phyloP scores from a whole-genome alignment of 2,888 invertebrate species.

The Eurois occulta region DNA sequence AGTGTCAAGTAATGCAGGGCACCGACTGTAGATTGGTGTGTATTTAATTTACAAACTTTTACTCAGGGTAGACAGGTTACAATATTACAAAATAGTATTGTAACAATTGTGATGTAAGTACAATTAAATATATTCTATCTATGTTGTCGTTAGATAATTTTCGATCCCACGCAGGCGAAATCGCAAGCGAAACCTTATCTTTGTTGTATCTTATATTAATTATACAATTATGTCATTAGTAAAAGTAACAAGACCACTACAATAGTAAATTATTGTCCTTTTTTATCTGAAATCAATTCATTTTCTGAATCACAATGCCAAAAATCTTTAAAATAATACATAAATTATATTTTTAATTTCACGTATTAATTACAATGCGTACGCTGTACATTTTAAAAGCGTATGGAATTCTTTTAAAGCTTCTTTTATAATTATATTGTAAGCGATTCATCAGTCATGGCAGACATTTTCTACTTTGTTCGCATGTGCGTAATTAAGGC shows the following conservation, averaged over 20 bases:
- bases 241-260: not conserved
- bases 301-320: not conserved
- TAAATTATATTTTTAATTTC: not conserved
- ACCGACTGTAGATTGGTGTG: not conserved
- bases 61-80: too few relatives aligned
- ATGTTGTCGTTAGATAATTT: too few relatives aligned
- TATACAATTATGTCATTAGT: too few relatives aligned
- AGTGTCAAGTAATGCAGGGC: not conserved
- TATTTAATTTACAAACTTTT: not conserved
- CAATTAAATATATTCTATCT: too few relatives aligned
- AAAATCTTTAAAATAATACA: slow-evolving; percentile 18
- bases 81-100: too few relatives aligned
- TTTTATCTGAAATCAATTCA: not conserved
- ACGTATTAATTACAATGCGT: not conserved
- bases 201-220: not conserved
- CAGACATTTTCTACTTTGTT: slow-evolving; percentile 43
- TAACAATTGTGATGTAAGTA: too few relatives aligned
- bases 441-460: slow-evolving; percentile 55
- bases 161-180: too few relatives aligned
- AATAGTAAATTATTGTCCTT: not conserved
- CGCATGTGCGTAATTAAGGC: slow-evolving; percentile 44
- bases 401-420: slow-evolving; percentile 10
- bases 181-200: not conserved
- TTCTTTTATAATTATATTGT: slow-evolving; percentile 25
- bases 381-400: slow-evolving; percentile 17